Evolutionary conservation across 2,888 invertebrate genomes (phyloP), one percentile per base, ranked within the genome.

Genomic region (Chirona hameri): DNA sequence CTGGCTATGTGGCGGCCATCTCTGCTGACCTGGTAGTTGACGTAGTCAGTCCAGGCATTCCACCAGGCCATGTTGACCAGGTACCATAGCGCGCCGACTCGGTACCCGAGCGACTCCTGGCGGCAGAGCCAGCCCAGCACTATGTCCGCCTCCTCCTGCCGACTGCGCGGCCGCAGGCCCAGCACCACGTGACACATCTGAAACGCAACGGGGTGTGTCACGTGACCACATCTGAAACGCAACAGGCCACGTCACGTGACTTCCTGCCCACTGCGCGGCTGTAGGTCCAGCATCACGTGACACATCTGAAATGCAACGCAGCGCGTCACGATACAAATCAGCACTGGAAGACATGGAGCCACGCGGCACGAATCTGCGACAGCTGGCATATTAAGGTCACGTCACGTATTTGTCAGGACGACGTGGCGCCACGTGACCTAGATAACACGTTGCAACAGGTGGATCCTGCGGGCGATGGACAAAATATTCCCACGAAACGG

Each of bases 1-100:
- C n/a, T n/a, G n/a, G n/a, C n/a, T n/a, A n/a, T n/a, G n/a, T n/a
- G n/a, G n/a, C n/a, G n/a, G n/a, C n/a, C n/a, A n/a, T n/a, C n/a
- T 39, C 39, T 52, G 27, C 82, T 82, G 29, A 84, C 84, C 82
- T 83, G 83, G 83, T 86, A 87, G 83, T 87, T 87, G n/a, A 93
- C 91, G 89, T 95, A 93, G 72, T 91, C 91, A 82, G 90, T 89
- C 97, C 96, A 97, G 24, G 89, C 89, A 84, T 91, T 91, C 96
- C 96, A 97, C 97, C 97, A 97, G 86, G 93, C 93, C 80, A 93
- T 92, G 0, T 93, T 91, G 84, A 96, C 91, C 84, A 97, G 91
- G 90, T 95, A 96, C 95, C 96, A 96, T 89, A 95, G 93, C 89
- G 96, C 95, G 0, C 95, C 95, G 82, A 93, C 92, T 80, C 91